A percentile compares a stretch with the other conserved stretches of the same genome.
phyloP scores from a whole-genome alignment of 2,797 vertebrate genomes.

The Acanthurus lineatus region DNA sequence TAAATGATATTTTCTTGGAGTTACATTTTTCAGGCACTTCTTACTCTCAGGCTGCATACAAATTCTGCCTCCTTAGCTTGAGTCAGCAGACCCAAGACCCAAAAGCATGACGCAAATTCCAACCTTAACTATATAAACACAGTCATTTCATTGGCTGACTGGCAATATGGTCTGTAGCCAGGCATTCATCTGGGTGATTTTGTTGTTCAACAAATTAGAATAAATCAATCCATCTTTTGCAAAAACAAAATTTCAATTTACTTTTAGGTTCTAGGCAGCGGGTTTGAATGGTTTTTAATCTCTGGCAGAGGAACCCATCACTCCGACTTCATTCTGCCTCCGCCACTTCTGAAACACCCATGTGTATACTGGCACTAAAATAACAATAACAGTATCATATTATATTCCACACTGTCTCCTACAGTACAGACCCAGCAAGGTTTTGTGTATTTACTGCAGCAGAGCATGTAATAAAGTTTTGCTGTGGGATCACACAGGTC shows the following conservation, averaged over 20 bases:
- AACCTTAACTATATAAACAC: conserved; percentile 21
- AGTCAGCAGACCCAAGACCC: conserved; percentile 15
- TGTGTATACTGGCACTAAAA: conserved; percentile 35
- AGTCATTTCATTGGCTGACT: conserved; percentile 17
- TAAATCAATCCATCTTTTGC: not conserved
- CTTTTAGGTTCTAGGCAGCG: conserved; percentile 22
- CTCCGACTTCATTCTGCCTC: conserved; percentile 30
- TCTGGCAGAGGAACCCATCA: conserved; percentile 22
- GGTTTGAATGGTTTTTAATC: not conserved
- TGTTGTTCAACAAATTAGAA: not conserved
- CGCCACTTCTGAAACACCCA: conserved; percentile 39
- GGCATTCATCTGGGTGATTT: not conserved
- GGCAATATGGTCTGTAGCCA: not conserved
- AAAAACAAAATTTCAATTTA: conserved; percentile 31
- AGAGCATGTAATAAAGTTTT: conserved; percentile 32
- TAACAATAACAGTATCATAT: conserved; percentile 38
- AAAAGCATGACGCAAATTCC: not conserved
- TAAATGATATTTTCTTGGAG: conserved; percentile 14
- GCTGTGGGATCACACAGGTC: conserved; percentile 27
- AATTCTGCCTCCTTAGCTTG: not conserved
- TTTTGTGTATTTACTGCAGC: conserved; percentile 30
- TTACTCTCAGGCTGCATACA: conserved; percentile 12
- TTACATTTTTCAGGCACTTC: conserved; percentile 5
- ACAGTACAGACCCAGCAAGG: conserved; percentile 9
- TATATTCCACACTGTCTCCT: conserved; percentile 24